Conservation (phyloP, 2,113 vertebrate genomes). For the Nothocercus nigrocapillus region DNA sequence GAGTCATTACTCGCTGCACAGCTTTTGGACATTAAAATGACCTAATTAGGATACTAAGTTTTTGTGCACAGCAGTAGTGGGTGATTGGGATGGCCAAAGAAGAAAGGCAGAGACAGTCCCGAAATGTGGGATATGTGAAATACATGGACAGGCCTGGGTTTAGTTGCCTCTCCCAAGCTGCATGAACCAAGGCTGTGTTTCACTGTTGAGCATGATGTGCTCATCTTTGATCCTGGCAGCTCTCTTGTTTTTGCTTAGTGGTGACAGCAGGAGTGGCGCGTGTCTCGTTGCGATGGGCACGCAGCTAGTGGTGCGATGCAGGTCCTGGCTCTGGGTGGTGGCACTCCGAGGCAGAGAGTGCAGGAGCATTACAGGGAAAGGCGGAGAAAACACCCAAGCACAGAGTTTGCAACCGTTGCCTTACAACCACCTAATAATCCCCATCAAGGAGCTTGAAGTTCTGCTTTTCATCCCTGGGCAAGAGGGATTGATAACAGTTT, state of each 20-base stretch:
- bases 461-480: not conserved
- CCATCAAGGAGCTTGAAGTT: not conserved
- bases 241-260: too few relatives aligned
- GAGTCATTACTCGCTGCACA: not conserved
- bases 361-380: fast-evolving
- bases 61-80: not conserved
- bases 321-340: too few relatives aligned
- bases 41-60: not conserved
- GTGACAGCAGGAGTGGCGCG: not conserved
- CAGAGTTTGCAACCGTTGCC: not conserved
- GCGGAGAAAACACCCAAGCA: not conserved
- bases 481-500: not conserved
- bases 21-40: not conserved
- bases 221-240: not conserved
- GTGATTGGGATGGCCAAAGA: not conserved
- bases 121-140: not conserved
- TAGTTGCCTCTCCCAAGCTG: not conserved
- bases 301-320: too few relatives aligned
- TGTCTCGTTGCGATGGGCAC: too few relatives aligned
- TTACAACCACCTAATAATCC: not conserved
- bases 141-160: not conserved
- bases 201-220: not conserved
- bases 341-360: not conserved
- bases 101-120: not conserved
- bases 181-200: not conserved